Base-by-base conservation (phyloP, 1,140 invertebrate genomes). In the Stegodyphus mimosarum region DNA sequence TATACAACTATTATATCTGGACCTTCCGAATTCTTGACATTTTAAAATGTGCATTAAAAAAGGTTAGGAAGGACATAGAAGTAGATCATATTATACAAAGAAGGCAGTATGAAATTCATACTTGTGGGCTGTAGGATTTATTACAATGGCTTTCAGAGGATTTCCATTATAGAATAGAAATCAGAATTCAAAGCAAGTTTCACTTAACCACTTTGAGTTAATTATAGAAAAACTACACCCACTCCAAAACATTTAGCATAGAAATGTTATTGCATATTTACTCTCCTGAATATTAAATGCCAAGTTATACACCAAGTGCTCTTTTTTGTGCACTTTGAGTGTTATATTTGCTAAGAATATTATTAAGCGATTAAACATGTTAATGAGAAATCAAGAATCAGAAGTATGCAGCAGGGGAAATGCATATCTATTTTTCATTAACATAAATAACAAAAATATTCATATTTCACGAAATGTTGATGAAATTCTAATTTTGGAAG, bases 21-120 rank as follows among this genome's bases (percentile, higher is more conserved):
- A 33, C 33, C 33, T 33, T 33, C 33, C 33, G 33, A 33, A 33
- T 33, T 33, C 33, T 11, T 15, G 15, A 60, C 55, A 11, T 60
- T 60, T 15, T 60, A 79, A 51, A 66, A 33, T 71, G 78, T 80
- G 78, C 78, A 71, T 71, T 67, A 49, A 80, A 67, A 80, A 80
- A 80, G 78, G 53, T 78, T 13, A 69, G 76, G 76, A 69, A 78
- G 60, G 49, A 67, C 52, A 66, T 49, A 33, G 50, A 78, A 78
- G 66, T 69, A 80, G 52, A 71, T 60, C 50, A 52, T 80, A 80
- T 80, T 53, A 80, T 80, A 80, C 78, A 80, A 80, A 78, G 66
- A 69, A 80, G 78, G 78, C 78, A 80, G 69, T 80, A 80, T 71
- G 78, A 71, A 80, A 53, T 53, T 80, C 78, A 80, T 71, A 71